These are phyloP conservation scores for Alligator sinensis DNA, from an alignment of 2,113 vertebrate genomes.

Conservation along the genomic window DNA sequence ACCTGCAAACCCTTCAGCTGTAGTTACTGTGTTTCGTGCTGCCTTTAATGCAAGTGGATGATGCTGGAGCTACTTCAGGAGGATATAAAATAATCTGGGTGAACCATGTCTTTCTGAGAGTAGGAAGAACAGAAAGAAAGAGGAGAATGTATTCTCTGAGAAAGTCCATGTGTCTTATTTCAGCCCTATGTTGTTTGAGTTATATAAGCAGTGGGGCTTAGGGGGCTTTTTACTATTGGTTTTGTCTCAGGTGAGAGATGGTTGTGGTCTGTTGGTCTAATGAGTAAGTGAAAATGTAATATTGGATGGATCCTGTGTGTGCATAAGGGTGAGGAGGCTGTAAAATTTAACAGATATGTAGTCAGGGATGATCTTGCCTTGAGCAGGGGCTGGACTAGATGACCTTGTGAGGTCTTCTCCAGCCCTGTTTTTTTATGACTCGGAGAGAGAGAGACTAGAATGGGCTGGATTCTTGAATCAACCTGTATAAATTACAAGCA, in stretches of 20 bases:
- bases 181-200: background rate
- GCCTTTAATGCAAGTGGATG: no score
- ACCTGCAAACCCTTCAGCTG: no score
- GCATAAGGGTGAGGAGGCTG: background rate
- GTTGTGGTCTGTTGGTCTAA: fast-evolving
- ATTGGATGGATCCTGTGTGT: background rate
- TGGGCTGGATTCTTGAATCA: no score
- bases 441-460: no score
- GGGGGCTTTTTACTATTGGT: fast-evolving
- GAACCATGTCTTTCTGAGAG: fast-evolving
- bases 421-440: no score
- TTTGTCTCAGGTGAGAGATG: background rate
- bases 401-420: no score
- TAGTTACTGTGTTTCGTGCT: no score
- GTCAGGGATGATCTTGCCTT: background rate
- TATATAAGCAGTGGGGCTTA: background rate
- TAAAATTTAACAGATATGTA: background rate
- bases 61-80: no score
- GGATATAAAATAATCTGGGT: background rate
- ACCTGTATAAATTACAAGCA: no score
- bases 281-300: background rate
- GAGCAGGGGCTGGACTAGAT: no score
- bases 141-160: no score
- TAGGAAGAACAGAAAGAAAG: background rate
- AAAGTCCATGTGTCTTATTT: background rate